phyloP scores from a whole-genome alignment of 2,797 vertebrate species.

The Peromyscus aztecus region DNA sequence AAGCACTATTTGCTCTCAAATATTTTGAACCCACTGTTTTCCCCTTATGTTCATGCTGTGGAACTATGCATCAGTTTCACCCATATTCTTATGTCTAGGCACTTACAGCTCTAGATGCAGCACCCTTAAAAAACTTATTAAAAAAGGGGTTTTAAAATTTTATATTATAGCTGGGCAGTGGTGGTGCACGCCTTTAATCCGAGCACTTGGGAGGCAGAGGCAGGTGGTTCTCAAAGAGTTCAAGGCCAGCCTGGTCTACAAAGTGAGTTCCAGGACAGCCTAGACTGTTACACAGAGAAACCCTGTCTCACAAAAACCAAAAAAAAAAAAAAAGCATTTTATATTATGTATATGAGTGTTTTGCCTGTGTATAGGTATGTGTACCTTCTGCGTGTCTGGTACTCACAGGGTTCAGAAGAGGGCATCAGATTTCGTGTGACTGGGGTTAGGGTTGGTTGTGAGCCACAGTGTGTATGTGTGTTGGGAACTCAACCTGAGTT shows the following conservation, averaged over 20 bases:
- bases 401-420: not conserved
- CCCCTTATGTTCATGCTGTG: not conserved
- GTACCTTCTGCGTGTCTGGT: not conserved
- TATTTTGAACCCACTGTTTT: not conserved
- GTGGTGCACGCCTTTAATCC: too few relatives aligned
- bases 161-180: not conserved
- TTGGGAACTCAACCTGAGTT: not conserved
- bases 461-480: not conserved
- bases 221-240: too few relatives aligned
- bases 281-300: too few relatives aligned
- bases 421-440: not conserved
- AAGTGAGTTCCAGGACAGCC: too few relatives aligned
- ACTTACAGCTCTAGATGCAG: not conserved
- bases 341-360: not conserved
- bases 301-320: too few relatives aligned
- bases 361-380: not conserved
- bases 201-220: too few relatives aligned
- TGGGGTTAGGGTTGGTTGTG: not conserved
- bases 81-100: not conserved
- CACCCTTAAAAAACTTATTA: not conserved
- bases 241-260: too few relatives aligned
- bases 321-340: not conserved
- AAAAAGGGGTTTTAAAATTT: slow-evolving; percentile 54
- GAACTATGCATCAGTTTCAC: not conserved
- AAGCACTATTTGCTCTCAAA: slow-evolving; percentile 5